These are phyloP conservation scores for Apocheima hispidaria DNA, from an alignment of 2,888 invertebrate genomes.

Conservation along the genomic window DNA sequence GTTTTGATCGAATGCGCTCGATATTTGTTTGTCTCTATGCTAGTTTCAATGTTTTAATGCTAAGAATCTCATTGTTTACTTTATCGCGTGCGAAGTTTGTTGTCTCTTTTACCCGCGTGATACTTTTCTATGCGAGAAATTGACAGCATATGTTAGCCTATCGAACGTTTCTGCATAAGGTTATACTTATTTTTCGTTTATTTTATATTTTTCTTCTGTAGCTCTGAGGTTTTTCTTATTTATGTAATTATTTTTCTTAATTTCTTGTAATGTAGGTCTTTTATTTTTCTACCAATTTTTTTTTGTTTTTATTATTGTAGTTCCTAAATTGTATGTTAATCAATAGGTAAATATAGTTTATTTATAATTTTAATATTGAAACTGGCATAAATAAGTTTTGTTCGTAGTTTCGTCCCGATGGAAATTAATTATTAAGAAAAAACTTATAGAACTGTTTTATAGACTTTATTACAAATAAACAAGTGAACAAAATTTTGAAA, in stretches of 20 bases:
- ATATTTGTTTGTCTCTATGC: slow-evolving; percentile 13
- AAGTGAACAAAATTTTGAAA: too few species aligned
- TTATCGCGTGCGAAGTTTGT: background rate
- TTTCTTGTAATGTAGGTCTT: background rate
- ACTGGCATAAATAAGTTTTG: slow-evolving; percentile 36
- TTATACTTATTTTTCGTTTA: background rate
- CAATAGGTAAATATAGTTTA: slow-evolving; percentile 1
- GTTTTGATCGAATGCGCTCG: slow-evolving; percentile 10
- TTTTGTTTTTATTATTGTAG: background rate
- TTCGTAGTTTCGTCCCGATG: slow-evolving; percentile 8
- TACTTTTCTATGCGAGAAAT: background rate
- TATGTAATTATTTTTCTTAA: too few species aligned
- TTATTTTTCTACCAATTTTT: slow-evolving; percentile 5
- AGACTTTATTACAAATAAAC: too few species aligned
- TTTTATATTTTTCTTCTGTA: too few species aligned
- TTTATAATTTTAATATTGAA: slow-evolving; percentile 42
- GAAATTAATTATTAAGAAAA: too few species aligned
- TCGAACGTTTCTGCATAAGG: background rate
- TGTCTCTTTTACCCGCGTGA: background rate
- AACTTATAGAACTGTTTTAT: background rate
- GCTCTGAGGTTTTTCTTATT: background rate
- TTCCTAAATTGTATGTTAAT: slow-evolving; percentile 9
- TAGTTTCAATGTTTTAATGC: slow-evolving; percentile 31
- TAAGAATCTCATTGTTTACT: slow-evolving; percentile 23
- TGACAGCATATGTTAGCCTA: background rate